Conservation (phyloP, 2,797 vertebrate species). For the Melopsittacus undulatus region DNA sequence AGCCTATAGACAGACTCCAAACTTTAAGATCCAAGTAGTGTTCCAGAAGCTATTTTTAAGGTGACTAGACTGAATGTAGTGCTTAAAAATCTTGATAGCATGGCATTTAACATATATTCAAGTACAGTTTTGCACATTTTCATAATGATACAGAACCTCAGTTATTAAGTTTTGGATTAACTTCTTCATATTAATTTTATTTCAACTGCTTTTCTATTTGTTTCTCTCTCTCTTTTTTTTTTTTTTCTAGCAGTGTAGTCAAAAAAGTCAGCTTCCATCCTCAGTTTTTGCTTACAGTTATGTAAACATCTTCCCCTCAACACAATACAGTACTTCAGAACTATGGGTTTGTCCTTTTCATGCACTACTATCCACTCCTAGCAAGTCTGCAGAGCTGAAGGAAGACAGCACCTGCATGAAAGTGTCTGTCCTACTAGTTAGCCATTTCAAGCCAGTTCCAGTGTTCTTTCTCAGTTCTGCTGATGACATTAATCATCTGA, state of each 20-base stretch:
- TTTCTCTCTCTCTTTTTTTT: background rate
- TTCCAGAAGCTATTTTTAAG: conserved; percentile 16
- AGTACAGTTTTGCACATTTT: background rate
- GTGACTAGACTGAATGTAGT: background rate
- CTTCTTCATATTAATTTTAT: background rate
- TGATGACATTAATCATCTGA: background rate
- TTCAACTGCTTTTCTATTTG: background rate
- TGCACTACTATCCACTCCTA: background rate
- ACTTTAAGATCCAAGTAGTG: background rate
- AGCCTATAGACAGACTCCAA: background rate
- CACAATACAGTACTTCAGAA: background rate
- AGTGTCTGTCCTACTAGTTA: background rate
- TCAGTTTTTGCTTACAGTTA: background rate
- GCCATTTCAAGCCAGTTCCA: background rate
- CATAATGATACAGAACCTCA: background rate
- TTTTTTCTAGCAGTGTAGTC: background rate
- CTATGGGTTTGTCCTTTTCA: background rate
- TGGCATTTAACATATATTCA: background rate
- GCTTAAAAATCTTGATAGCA: background rate
- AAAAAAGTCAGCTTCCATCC: background rate
- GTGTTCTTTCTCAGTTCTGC: background rate
- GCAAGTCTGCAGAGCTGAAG: background rate
- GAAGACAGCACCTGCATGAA: background rate
- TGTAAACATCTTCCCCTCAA: background rate
- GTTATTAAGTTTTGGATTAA: background rate